Conservation (phyloP, 35 echinoderm and acorn worm species). For the Hemicentrotus pulcherrimus region DNA sequence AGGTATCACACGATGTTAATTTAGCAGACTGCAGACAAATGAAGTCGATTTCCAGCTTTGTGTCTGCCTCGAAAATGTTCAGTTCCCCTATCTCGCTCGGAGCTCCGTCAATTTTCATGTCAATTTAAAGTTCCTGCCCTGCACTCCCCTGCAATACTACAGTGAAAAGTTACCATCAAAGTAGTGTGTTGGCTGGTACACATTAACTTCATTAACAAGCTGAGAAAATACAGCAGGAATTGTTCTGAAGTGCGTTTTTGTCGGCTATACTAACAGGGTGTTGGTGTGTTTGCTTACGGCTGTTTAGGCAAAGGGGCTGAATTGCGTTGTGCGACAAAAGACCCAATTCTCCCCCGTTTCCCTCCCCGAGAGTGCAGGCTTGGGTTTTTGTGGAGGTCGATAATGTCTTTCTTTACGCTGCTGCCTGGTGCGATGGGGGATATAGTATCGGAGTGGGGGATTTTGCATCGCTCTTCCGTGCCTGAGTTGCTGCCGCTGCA, state of each 20-base stretch:
- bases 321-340: slow-evolving; percentile 28
- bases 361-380: slow-evolving; percentile 43
- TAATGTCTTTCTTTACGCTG: neutral
- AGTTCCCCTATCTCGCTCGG: neutral
- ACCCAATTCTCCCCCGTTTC: slow-evolving; percentile 36
- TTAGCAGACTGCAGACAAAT: neutral
- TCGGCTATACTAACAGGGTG: slow-evolving; percentile 30
- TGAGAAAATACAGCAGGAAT: slow-evolving; percentile 49
- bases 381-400: slow-evolving; percentile 5
- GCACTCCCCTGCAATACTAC: neutral
- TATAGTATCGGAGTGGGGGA: neutral
- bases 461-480: neutral
- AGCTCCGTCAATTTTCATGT: neutral
- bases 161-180: neutral
- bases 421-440: neutral
- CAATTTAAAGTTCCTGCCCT: neutral
- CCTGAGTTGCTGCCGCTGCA: neutral
- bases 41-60: neutral
- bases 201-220: slow-evolving; percentile 42
- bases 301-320: slow-evolving; percentile 38
- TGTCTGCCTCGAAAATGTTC: neutral
- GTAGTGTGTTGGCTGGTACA: slow-evolving; percentile 22
- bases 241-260: slow-evolving; percentile 39
- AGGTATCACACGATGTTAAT: neutral
- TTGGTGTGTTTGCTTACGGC: slow-evolving; percentile 47